Base-by-base conservation (phyloP, 2,113 vertebrate genomes). In the Opisthocomus hoazin region DNA sequence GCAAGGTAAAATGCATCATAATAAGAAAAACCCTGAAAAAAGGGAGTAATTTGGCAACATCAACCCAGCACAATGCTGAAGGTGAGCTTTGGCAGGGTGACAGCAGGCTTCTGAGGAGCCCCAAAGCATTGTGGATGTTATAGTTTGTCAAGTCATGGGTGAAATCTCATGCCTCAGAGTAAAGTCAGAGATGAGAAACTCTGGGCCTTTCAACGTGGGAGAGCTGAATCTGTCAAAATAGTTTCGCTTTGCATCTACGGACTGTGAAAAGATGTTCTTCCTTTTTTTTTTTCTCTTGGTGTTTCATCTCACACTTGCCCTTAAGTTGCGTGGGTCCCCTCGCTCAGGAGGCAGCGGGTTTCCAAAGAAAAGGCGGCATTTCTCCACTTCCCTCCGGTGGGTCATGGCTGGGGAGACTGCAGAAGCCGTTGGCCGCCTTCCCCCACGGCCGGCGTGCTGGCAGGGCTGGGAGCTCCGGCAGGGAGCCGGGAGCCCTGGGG, bases 171-270 rank as follows among this genome's bases (percentile, higher is more conserved):
- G 75, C 45, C 46, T 84, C 84, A 58, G 50, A 87, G 39, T 90
- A 70, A 86, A 89, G 87, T 64, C 8, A 17, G 60, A 96, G 73
- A 94, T 87, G 73, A 95, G 91, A 94, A 92, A 65, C 48, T 83
- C 50, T 75, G 48, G 26, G 64, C 87, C 74, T 91, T 96, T 93
- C 76, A 89, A 66, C 0, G 41, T 88, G 83, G 50, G 83, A 80
- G 90, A 94, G 86, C 37, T 74, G 63, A 93, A 84, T 73, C 83
- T 93, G 57, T 88, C 76, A 81, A 79, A 96, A 90, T 74, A 94
- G 95, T 97, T 97, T 97, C 95, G 56, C 57, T 96, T 96, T 96
- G 81, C 87, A 89, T 95, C 93, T 95, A 54, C 30, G 1, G 65
- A 66, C 89, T 70, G 54, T 70, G 89, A 95, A 95, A 91, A 94